Evolutionary conservation across 2,888 invertebrate genomes (phyloP).

Genomic region (Melikaiella ostensackeni): DNA sequence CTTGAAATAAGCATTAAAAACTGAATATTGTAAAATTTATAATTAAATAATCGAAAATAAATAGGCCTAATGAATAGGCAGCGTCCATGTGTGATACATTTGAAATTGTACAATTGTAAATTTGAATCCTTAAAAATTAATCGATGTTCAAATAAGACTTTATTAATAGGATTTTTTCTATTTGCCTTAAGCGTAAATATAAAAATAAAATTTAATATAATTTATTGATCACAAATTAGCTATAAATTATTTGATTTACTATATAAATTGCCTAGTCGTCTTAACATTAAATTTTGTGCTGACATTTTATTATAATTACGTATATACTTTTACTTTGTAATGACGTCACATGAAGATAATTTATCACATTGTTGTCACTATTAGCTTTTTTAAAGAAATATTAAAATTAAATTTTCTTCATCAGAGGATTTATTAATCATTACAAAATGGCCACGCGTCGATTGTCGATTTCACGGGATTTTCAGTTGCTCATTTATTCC

Average conservation of each 20-base stretch:
- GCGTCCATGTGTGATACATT: too few relatives aligned
- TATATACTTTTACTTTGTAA: background rate
- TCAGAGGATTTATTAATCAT: conserved; percentile 36
- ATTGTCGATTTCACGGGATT: conserved; percentile 24
- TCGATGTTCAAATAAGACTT: too few relatives aligned
- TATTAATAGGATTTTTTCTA: too few relatives aligned
- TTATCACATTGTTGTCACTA: background rate
- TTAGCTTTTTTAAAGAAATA: background rate
- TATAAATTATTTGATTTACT: background rate
- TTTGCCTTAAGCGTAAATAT: too few relatives aligned
- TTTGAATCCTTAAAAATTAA: too few relatives aligned
- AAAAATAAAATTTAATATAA: too few relatives aligned
- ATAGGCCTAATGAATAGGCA: too few relatives aligned
- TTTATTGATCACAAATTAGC: too few relatives aligned
- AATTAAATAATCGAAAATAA: too few relatives aligned
- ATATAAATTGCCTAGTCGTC: background rate
- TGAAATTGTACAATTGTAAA: too few relatives aligned
- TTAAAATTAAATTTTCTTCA: conserved; percentile 33
- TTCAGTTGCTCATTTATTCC: conserved; percentile 2
- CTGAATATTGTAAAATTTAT: too few relatives aligned
- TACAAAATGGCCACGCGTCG: background rate
- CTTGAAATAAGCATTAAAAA: too few relatives aligned
- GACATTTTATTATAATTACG: background rate
- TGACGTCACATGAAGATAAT: background rate
- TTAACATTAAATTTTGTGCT: background rate